Conservation (phyloP, 64 coral and sea anemone species). For the Dendrophyllia cribrosa region DNA sequence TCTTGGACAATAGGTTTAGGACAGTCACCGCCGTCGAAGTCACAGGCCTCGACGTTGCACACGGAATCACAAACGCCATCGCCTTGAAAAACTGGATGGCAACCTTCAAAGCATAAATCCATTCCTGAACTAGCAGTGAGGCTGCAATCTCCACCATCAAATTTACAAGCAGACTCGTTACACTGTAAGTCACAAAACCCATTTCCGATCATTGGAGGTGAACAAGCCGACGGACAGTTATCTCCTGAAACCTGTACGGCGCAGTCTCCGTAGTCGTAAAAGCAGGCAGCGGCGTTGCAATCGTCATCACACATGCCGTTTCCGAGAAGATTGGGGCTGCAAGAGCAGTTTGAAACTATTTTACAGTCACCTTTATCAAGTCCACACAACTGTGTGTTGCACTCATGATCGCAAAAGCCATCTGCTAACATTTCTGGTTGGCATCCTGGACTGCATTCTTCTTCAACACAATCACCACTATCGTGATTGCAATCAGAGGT, state of each 20-base stretch:
- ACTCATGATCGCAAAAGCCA: slow-evolving; percentile 72
- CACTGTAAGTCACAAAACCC: slow-evolving; percentile 72
- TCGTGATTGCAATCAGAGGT: slow-evolving; percentile 49
- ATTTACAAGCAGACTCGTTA: slow-evolving; percentile 67
- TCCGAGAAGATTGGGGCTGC: slow-evolving; percentile 42
- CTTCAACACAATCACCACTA: slow-evolving; percentile 62
- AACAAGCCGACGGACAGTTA: slow-evolving; percentile 57
- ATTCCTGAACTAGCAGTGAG: neutral
- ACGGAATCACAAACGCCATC: slow-evolving; percentile 76
- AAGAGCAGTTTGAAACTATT: slow-evolving; percentile 8
- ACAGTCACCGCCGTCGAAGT: slow-evolving; percentile 74
- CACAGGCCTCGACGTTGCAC: slow-evolving; percentile 69
- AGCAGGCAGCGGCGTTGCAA: slow-evolving; percentile 49
- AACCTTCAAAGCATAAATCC: slow-evolving; percentile 60
- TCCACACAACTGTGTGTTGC: slow-evolving; percentile 60
- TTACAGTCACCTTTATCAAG: slow-evolving; percentile 65
- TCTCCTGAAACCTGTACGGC: neutral
- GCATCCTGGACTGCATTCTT: slow-evolving; percentile 52
- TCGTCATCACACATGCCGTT: slow-evolving; percentile 75
- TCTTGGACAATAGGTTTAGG: slow-evolving; percentile 49
- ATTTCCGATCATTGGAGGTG: slow-evolving; percentile 77
- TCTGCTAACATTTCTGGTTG: slow-evolving; percentile 60
- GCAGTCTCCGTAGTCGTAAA: slow-evolving; percentile 85
- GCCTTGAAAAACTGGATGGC: slow-evolving; percentile 57
- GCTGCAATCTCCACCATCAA: slow-evolving; percentile 73